phyloP scores from a whole-genome alignment of 2,797 vertebrate genomes.

The Sebastes paucispinis region DNA sequence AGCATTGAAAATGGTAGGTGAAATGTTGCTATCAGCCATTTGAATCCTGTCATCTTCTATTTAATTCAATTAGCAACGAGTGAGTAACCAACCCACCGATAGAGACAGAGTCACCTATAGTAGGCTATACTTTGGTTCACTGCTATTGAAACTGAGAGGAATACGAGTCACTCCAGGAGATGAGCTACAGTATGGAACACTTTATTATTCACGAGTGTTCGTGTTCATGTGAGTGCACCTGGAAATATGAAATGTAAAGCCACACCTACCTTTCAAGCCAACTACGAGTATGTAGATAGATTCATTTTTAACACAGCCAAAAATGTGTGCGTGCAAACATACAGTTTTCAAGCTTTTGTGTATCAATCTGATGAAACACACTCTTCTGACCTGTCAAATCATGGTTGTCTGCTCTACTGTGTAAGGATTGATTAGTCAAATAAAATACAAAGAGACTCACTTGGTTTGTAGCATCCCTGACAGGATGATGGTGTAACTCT shows the following conservation, averaged over 20 bases:
- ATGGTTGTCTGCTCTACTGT: neutral
- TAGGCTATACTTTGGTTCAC: neutral
- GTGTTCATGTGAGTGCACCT: constrained; percentile 39
- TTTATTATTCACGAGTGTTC: constrained; percentile 49
- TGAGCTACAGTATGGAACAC: constrained; percentile 1
- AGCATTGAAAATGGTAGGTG: neutral
- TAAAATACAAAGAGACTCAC: neutral
- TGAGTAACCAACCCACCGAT: constrained; percentile 4
- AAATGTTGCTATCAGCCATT: neutral
- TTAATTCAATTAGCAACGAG: constrained; percentile 1
- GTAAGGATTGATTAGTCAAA: neutral
- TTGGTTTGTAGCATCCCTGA: neutral
- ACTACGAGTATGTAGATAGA: neutral
- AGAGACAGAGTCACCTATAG: neutral
- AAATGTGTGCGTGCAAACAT: neutral
- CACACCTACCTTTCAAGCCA: constrained; percentile 9
- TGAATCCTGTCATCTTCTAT: constrained; percentile 14
- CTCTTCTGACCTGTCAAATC: neutral
- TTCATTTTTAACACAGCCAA: neutral
- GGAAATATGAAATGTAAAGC: constrained; percentile 36
- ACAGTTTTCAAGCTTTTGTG: neutral
- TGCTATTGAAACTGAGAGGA: constrained; percentile 1
- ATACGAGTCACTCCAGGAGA: constrained; percentile 2
- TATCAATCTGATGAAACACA: neutral
- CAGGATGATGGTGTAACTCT: too few relatives aligned